Base-by-base conservation (phyloP, 2,888 invertebrate genomes). In the Agrotis clavis region DNA sequence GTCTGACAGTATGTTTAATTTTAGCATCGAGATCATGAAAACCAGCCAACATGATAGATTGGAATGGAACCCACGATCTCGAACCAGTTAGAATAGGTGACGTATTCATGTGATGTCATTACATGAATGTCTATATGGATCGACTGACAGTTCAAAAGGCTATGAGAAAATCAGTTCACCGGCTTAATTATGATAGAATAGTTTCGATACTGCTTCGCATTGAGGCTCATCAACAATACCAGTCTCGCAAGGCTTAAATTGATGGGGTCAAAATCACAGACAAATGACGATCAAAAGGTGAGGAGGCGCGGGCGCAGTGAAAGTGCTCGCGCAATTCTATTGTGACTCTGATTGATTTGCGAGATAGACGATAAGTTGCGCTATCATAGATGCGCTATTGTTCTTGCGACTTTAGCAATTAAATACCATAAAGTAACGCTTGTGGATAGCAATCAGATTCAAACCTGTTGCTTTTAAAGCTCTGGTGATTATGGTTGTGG, bases 261-360 rank as follows among this genome's bases (percentile, higher is more conserved):
- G 90, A 92, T 92, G 90, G 86, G 89, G 89, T 90, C 89, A 89
- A 89, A 90, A 90, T 87, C 83, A 83, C 84, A 90, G 90, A 91
- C 90, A 92, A 92, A 92, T 91, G 88, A 87, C 86, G 88, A 87
- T 90, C 88, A 85, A 89, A 87, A 88, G 83, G 84, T 84, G 84
- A 88, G 75, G 79, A 82, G 85, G 81, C 72, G 68, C 88, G 83
- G 87, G 86, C 87, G 77, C 80, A 83, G 92, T 90, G 94, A 94
- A 94, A 94, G 94, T 86, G 81, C 85, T 86, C 78, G 71, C 84
- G 88, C 91, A 92, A 93, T 93, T 92, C 93, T 87, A 93, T 94
- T 94, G 94, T 94, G 87, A 85, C 79, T 83, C 86, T 90, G 93
- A 91, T 92, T 92, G 93, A 94, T 94, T 89, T 87, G 87, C 84